phyloP scores from a whole-genome alignment of 2,888 invertebrate genomes.

The Furcula furcula region DNA sequence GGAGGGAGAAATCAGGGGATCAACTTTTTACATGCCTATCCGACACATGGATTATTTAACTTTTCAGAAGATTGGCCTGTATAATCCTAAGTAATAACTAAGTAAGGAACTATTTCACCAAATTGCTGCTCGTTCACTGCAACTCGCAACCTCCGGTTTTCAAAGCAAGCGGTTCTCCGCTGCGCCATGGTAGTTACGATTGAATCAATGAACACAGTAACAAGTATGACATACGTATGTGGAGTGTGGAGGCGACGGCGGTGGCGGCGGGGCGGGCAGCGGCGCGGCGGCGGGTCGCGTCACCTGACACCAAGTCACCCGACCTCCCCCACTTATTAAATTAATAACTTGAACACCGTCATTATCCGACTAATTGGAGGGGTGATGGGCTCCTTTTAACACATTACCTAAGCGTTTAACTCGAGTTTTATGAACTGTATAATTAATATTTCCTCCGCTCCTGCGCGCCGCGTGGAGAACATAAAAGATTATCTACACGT shows the following conservation, averaged over 20 bases:
- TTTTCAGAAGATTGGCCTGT: no score
- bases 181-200: no score
- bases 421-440: conserved; percentile 72
- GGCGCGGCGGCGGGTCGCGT: conserved; percentile 17
- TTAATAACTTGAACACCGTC: conserved; percentile 78
- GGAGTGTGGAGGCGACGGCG: not conserved
- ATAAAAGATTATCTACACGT: conserved; percentile 4
- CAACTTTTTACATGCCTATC: no score
- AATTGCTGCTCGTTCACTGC: no score
- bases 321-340: conserved; percentile 74
- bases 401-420: conserved; percentile 74
- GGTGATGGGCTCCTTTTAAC: conserved; percentile 74
- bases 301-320: conserved; percentile 56
- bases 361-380: conserved; percentile 78
- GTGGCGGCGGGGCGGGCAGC: not conserved
- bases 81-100: no score
- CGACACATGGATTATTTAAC: no score
- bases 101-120: no score
- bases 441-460: conserved; percentile 57
- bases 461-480: conserved; percentile 19
- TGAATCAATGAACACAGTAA: conserved; percentile 2
- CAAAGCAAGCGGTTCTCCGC: no score
- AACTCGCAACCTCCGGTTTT: no score
- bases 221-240: no score
- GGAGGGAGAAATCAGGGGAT: no score